Conservation (phyloP, 2,888 invertebrate genomes). For the Eustalomyia histrio region DNA sequence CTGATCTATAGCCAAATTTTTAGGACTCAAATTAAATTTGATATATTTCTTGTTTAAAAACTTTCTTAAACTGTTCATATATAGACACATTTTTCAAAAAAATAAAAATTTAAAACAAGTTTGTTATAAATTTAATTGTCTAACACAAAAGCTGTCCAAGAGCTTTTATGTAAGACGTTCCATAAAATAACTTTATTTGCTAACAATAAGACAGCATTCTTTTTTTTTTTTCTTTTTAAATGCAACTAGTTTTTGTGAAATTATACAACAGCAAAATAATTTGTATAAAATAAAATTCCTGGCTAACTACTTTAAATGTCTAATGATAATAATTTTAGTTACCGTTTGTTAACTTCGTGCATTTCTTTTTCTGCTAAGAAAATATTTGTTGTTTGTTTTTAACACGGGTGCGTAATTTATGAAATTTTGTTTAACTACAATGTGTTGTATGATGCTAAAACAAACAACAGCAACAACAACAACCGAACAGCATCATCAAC, state of each 20-base stretch:
- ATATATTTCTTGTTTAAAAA: no score
- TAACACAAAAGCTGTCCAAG: neutral
- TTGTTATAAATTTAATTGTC: no score
- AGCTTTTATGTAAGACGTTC: no score
- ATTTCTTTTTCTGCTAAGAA: neutral
- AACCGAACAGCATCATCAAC: conserved; percentile 14
- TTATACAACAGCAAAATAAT: conserved; percentile 10
- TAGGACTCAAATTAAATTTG: no score
- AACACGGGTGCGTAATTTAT: conserved; percentile 60
- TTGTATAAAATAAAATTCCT: conserved; percentile 38
- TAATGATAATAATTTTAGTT: conserved; percentile 56
- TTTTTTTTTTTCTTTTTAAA: neutral
- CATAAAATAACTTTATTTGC: no score
- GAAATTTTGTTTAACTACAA: conserved; percentile 28
- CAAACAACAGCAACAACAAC: conserved; percentile 12
- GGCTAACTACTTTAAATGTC: conserved; percentile 36
- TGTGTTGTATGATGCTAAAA: neutral
- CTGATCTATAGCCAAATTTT: no score
- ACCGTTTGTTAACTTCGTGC: conserved; percentile 24
- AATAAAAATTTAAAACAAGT: no score
- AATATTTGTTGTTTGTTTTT: conserved; percentile 24
- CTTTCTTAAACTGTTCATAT: no score
- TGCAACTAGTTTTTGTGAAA: conserved; percentile 16
- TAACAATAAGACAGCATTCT: neutral
- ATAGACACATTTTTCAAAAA: no score